Percentiles rank a stretch among this genome's conserved stretches.
Evolutionary conservation across 2,113 vertebrate species (phyloP).

Genomic region (Daboia siamensis): DNA sequence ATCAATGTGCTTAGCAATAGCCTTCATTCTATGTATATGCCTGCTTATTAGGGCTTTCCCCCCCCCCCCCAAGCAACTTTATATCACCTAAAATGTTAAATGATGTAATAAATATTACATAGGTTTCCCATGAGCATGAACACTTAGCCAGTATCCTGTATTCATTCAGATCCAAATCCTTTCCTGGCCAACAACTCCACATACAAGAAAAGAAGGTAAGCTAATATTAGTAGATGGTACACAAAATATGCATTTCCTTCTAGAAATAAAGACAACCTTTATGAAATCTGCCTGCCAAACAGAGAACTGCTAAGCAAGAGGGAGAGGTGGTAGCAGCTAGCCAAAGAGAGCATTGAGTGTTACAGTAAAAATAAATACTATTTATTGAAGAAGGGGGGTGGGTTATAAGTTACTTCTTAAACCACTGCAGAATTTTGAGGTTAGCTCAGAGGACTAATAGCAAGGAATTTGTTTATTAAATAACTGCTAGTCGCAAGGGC

Average conservation of each 20-base stretch:
- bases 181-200: not conserved
- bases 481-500: slow-evolving; percentile 57
- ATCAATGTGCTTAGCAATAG: too few relatives aligned
- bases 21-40: too few relatives aligned
- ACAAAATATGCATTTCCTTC: not conserved
- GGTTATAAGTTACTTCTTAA: slow-evolving; percentile 60
- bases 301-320: slow-evolving; percentile 18
- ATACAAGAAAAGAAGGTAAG: not conserved
- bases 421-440: slow-evolving; percentile 42
- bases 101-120: not conserved
- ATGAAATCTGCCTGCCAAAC: slow-evolving; percentile 43
- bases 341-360: slow-evolving; percentile 19
- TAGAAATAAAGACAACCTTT: slow-evolving; percentile 29
- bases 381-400: slow-evolving; percentile 58
- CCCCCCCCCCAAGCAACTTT: too few relatives aligned
- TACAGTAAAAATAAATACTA: slow-evolving; percentile 54
- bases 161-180: not conserved
- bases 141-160: not conserved
- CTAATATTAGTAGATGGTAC: not conserved
- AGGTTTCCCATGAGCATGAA: not conserved
- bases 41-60: too few relatives aligned
- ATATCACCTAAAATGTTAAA: not conserved
- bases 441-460: slow-evolving; percentile 47
- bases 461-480: slow-evolving; percentile 60
- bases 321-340: slow-evolving; percentile 41